These are phyloP conservation scores for Perccottus glenii DNA, from an alignment of 2,113 vertebrate genomes.

Conservation along the genomic window DNA sequence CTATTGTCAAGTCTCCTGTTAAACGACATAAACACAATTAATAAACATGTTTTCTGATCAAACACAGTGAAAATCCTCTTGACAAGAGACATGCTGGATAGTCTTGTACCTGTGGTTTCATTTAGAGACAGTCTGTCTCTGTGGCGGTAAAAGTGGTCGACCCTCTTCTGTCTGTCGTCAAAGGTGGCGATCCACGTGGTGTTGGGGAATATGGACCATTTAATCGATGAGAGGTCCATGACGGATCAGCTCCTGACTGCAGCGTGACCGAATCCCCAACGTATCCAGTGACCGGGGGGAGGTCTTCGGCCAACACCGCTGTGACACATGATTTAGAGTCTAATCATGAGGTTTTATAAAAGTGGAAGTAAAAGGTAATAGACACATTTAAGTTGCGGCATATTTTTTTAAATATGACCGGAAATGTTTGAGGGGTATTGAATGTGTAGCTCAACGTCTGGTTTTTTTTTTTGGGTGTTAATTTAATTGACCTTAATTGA, in stretches of 20 bases:
- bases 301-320: background rate
- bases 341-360: background rate
- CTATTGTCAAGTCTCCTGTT: slow-evolving; percentile 65
- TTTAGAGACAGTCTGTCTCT: slow-evolving; percentile 35
- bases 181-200: slow-evolving; percentile 54
- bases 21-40: background rate
- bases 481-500: no score
- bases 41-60: background rate
- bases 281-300: rapidly evolving
- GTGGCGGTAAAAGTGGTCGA: rapidly evolving
- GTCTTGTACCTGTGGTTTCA: slow-evolving; percentile 8
- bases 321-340: background rate
- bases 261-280: slow-evolving; percentile 20
- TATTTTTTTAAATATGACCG: no score
- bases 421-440: no score
- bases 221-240: background rate
- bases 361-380: background rate
- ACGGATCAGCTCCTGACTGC: background rate
- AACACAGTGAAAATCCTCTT: no score
- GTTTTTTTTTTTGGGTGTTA: no score
- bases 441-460: no score
- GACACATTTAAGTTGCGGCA: no score
- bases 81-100: no score
- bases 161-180: rapidly evolving
- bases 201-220: slow-evolving; percentile 61